Conservation (phyloP, 1,140 invertebrate species). For the Zaprionus nigranus region DNA sequence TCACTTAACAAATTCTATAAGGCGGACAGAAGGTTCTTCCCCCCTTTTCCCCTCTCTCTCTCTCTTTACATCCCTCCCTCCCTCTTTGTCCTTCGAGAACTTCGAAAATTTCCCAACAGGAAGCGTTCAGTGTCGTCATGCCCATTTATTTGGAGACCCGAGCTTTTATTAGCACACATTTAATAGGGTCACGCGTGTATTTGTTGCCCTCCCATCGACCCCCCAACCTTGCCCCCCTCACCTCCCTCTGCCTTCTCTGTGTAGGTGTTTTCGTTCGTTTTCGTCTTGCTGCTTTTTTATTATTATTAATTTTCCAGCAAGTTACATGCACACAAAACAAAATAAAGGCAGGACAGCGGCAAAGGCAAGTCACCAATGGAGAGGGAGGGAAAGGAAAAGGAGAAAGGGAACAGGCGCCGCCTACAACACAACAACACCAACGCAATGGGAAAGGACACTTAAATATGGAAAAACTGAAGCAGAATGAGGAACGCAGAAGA, state of each 20-base stretch:
- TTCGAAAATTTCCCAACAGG: constrained; percentile 31
- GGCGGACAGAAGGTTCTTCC: background rate
- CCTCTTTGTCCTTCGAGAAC: background rate
- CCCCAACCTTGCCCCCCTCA: constrained; percentile 7
- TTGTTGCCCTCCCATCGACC: constrained; percentile 32
- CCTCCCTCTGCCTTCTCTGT: background rate
- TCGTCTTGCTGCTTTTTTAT: constrained; percentile 64
- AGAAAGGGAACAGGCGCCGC: constrained; percentile 20
- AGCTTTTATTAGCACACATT: constrained; percentile 83
- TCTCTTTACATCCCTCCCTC: background rate
- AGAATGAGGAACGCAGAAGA: constrained; percentile 7
- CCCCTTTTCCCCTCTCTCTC: background rate
- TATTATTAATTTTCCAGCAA: constrained; percentile 83
- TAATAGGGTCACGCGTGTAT: constrained; percentile 82
- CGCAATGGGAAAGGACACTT: constrained; percentile 76
- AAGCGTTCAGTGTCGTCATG: constrained; percentile 48
- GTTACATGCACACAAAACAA: constrained; percentile 76
- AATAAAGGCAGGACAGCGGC: constrained; percentile 66
- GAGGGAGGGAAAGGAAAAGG: background rate
- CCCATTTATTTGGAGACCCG: constrained; percentile 54
- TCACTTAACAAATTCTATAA: constrained; percentile 45
- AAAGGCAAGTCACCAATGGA: constrained; percentile 10
- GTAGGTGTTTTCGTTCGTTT: constrained; percentile 62
- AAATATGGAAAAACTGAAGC: constrained; percentile 68
- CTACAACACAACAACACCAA: constrained; percentile 47